phyloP scores from a whole-genome alignment of 2,113 vertebrate genomes.

The Oryzias celebensis region DNA sequence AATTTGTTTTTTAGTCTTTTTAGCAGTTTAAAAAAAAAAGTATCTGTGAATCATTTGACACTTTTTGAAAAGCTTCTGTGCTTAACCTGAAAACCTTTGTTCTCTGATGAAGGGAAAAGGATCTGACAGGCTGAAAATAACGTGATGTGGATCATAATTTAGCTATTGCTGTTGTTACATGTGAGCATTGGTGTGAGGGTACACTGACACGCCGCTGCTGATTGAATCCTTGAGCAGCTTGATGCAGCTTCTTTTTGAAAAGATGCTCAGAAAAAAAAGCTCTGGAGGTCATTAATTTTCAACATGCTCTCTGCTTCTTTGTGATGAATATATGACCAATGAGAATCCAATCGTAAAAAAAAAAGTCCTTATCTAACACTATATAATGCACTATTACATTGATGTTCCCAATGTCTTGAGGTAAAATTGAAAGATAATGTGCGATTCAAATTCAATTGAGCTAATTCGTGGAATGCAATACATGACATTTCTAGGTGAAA shows the following conservation, averaged over 20 bases:
- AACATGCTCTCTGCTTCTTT: neutral
- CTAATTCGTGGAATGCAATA: too few species aligned
- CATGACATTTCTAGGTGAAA: too few species aligned
- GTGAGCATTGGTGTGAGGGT: slow-evolving; percentile 23
- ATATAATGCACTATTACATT: neutral
- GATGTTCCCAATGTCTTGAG: too few species aligned
- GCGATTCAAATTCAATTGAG: too few species aligned
- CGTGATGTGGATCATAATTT: slow-evolving; percentile 2
- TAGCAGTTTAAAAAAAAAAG: too few species aligned
- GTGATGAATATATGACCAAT: neutral
- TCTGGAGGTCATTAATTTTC: neutral
- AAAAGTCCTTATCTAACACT: neutral
- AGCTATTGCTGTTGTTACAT: slow-evolving; percentile 23
- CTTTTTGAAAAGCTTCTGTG: slow-evolving; percentile 15
- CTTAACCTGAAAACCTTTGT: slow-evolving; percentile 9
- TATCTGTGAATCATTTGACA: too few species aligned
- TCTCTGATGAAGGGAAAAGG: slow-evolving; percentile 19
- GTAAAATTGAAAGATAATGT: too few species aligned
- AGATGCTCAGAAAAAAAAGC: neutral
- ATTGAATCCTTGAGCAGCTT: slow-evolving; percentile 21
- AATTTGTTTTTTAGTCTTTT: too few species aligned
- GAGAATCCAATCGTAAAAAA: neutral
- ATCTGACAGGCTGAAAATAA: slow-evolving; percentile 34
- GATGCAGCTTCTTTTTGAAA: slow-evolving; percentile 13
- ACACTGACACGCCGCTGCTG: slow-evolving; percentile 23